A percentile compares a stretch with the other conserved stretches of the same genome.
phyloP scores from a whole-genome alignment of 2,113 vertebrate species.

The Micronycteris hirsuta region DNA sequence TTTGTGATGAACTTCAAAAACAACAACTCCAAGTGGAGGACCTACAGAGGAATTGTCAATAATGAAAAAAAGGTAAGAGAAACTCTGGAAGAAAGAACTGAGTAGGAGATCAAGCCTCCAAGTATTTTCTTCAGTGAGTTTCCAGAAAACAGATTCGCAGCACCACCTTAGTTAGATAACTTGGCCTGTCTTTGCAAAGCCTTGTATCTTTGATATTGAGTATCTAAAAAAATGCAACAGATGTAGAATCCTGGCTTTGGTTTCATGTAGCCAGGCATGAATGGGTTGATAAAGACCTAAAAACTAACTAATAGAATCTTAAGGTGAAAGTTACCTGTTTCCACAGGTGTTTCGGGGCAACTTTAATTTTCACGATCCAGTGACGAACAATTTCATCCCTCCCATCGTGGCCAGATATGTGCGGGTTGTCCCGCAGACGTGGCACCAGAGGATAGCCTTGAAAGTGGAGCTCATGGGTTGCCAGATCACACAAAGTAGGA shows the following conservation, averaged over 20 bases:
- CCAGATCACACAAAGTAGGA: slow-evolving; percentile 75
- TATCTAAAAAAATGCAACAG: neutral
- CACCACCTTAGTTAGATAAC: neutral
- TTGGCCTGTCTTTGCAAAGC: neutral
- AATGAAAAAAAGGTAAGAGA: slow-evolving; percentile 83
- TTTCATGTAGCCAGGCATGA: neutral
- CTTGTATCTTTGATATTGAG: neutral
- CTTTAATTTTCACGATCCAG: slow-evolving; percentile 79
- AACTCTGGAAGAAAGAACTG: neutral
- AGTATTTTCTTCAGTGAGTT: neutral
- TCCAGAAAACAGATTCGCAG: neutral
- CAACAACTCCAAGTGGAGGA: slow-evolving; percentile 85
- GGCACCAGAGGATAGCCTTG: slow-evolving; percentile 85
- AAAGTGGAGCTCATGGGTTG: slow-evolving; percentile 87
- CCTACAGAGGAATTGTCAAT: slow-evolving; percentile 82
- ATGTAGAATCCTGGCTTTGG: neutral
- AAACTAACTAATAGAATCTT: neutral
- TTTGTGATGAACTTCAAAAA: slow-evolving; percentile 85
- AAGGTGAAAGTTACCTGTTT: neutral
- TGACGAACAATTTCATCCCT: slow-evolving; percentile 86
- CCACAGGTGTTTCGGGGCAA: slow-evolving; percentile 87
- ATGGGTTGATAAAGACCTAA: neutral
- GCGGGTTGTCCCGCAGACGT: slow-evolving; percentile 83
- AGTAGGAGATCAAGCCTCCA: neutral
- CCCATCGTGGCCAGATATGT: slow-evolving; percentile 83